Conservation (phyloP, 2,113 vertebrate genomes). For the Girardinichthys multiradiatus region DNA sequence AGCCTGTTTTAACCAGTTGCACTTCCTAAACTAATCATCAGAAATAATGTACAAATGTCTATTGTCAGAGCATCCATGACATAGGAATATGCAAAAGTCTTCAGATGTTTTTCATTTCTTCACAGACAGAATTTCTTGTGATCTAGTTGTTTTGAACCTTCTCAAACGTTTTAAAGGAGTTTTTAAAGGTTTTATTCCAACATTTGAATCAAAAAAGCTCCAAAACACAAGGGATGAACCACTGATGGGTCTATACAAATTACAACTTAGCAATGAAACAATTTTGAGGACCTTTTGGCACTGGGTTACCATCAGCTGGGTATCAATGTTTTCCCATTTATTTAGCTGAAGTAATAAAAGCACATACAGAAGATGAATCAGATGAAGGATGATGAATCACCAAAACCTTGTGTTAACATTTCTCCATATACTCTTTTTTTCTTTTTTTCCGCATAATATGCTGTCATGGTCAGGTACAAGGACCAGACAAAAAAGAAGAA, state of each 20-base stretch:
- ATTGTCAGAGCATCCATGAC: too few species aligned
- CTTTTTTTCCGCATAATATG: not conserved
- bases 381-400: not conserved
- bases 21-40: too few species aligned
- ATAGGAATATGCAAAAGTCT: too few species aligned
- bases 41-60: too few species aligned
- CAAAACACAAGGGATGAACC: not conserved
- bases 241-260: not conserved
- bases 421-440: not conserved
- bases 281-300: not conserved
- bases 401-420: not conserved
- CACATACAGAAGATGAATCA: not conserved
- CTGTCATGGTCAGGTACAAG: not conserved
- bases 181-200: too few species aligned
- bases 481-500: not conserved
- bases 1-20: too few species aligned
- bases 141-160: too few species aligned
- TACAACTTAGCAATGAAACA: not conserved
- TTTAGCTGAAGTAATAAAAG: not conserved
- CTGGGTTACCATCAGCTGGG: not conserved
- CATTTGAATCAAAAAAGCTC: too few species aligned
- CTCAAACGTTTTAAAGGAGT: too few species aligned
- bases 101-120: too few species aligned
- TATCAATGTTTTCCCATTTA: not conserved
- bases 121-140: too few species aligned